Evolutionary conservation across 2,797 vertebrate genomes (phyloP).

Genomic region (Odontamblyopus rebecca): DNA sequence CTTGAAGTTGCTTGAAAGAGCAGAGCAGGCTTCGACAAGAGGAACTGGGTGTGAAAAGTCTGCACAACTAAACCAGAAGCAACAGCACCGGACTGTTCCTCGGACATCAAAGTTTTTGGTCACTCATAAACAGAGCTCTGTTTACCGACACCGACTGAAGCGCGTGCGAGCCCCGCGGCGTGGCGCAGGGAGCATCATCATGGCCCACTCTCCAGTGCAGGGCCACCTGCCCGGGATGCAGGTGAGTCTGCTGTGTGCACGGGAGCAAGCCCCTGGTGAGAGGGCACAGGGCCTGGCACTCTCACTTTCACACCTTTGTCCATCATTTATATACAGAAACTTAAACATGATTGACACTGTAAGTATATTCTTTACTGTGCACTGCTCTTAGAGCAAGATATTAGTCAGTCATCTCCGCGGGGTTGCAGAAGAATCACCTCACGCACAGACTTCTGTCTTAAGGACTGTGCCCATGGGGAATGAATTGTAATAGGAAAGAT

Average conservation of each 20-base stretch:
- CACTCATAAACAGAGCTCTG: conserved; percentile 24
- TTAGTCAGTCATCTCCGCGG: not conserved
- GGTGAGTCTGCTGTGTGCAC: conserved; percentile 73
- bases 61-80: not conserved
- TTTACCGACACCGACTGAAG: conserved; percentile 33
- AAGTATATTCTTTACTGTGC: no score
- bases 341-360: no score
- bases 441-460: conserved; percentile 27
- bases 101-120: conserved; percentile 1
- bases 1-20: conserved; percentile 19
- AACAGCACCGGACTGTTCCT: not conserved
- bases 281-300: not conserved
- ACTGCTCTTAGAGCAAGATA: not conserved
- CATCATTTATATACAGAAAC: no score
- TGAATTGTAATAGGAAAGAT: conserved; percentile 44
- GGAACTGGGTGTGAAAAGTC: conserved; percentile 3
- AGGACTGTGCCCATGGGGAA: conserved; percentile 37
- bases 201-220: conserved; percentile 94
- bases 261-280: conserved; percentile 38
- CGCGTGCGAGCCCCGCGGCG: conserved; percentile 18
- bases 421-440: not conserved
- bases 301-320: not conserved
- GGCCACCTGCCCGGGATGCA: conserved; percentile 91
- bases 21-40: not conserved
- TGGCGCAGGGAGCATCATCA: conserved; percentile 56